Evolutionary conservation across 2,888 invertebrate genomes (phyloP).

Genomic region (Hyalella azteca): DNA sequence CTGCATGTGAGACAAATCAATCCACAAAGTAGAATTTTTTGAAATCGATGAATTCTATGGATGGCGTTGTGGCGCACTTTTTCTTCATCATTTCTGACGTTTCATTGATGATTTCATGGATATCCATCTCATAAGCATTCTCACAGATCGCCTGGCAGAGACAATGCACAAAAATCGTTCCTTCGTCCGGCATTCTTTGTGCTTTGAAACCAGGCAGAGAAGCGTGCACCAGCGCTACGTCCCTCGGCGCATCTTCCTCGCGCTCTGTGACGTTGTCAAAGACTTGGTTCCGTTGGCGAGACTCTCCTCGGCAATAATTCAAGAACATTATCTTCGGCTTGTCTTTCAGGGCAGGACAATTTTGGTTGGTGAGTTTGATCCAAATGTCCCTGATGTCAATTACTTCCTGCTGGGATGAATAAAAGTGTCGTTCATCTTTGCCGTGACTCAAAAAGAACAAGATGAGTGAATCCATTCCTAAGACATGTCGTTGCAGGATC

Average conservation of each 20-base stretch:
- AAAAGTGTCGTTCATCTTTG: conserved; percentile 9
- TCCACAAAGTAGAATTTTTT: conserved; percentile 43
- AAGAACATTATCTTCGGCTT: conserved; percentile 37
- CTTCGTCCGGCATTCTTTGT: conserved; percentile 18
- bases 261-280: not conserved
- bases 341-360: conserved; percentile 5
- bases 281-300: not conserved
- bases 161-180: conserved; percentile 46
- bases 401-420: not conserved
- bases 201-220: conserved; percentile 44
- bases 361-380: not conserved
- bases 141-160: conserved; percentile 47
- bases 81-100: conserved; percentile 12
- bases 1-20: not conserved
- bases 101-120: conserved; percentile 27
- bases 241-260: conserved; percentile 20
- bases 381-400: conserved; percentile 18
- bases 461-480: conserved; percentile 7
- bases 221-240: conserved; percentile 32
- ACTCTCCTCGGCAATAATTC: conserved; percentile 27
- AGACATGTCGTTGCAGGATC: not conserved
- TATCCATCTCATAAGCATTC: conserved; percentile 33
- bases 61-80: conserved; percentile 35
- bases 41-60: conserved; percentile 35
- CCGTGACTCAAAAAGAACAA: conserved; percentile 35